Conservation (phyloP, 1,140 invertebrate species). For the Dufourea novaeangliae region DNA sequence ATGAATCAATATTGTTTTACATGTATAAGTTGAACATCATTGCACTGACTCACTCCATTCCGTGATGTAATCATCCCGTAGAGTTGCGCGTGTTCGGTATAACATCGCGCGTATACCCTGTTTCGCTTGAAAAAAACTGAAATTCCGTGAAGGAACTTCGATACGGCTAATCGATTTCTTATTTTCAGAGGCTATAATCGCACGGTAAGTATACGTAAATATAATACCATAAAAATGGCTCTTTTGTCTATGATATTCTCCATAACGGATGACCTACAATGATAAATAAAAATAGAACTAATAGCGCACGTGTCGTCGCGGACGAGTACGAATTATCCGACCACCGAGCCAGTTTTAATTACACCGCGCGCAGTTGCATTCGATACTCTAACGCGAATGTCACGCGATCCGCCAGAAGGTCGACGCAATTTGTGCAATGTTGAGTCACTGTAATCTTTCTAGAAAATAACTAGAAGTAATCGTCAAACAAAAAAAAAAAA, state of each 20-base stretch:
- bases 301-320: not conserved
- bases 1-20: not conserved
- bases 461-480: not conserved
- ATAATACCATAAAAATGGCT: not conserved
- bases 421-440: not conserved
- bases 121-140: not conserved
- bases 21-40: not conserved
- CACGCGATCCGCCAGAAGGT: not conserved
- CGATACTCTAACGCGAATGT: not conserved
- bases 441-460: not conserved
- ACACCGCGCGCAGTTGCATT: not conserved
- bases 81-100: not conserved
- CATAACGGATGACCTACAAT: not conserved
- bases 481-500: too few relatives aligned
- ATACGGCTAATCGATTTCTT: not conserved
- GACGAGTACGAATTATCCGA: slow-evolving; percentile 10
- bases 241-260: not conserved
- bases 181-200: not conserved
- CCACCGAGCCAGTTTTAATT: slow-evolving; percentile 11
- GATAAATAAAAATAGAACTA: slow-evolving; percentile 1
- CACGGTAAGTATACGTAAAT: too few relatives aligned
- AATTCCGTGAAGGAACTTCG: not conserved
- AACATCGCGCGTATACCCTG: not conserved
- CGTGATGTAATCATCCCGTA: not conserved
- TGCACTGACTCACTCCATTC: not conserved